Base-by-base conservation (phyloP, 2,113 vertebrate genomes). In the Megaceryle torquata region DNA sequence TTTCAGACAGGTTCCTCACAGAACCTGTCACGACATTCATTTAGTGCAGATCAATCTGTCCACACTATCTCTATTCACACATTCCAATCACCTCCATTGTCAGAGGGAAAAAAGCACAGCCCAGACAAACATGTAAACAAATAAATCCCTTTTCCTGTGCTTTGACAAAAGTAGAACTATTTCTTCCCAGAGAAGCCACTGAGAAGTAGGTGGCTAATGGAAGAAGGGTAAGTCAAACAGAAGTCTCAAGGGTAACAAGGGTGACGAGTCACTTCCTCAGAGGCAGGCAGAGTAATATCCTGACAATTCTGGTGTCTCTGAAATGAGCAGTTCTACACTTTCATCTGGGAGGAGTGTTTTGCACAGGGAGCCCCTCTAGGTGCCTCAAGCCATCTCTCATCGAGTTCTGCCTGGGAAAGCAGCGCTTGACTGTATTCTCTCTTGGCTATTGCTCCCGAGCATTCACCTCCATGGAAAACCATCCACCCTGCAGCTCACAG, bases 131-230 rank as follows among this genome's bases (percentile, higher is more conserved):
- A 78, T 43, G 53, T 57, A 97, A 94, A 86, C 85, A 91, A 92
- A 96, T 51, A 87, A 91, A 93, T 81, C 33, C 53, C 15, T 89
- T 80, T 89, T 82, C 93, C 64, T 75, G 54, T 74, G 71, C 60
- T 91, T 82, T 95, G 82, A 91, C 67, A 82, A 91, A 90, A 94
- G 59, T 63, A 65, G 75, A 88, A 77, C 46, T n/a, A 64, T 90
- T 95, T 87, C 80, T 71, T 95, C 51, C 46, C 64, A 78, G 43
- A 75, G 68, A 86, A 86, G 69, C 60, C 44, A 3, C 64, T 88
- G 80, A 91, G 60, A 91, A 91, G 68, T 83, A 88, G 64, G 64
- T 86, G 76, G 88, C 60, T 96, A 89, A 94, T 75, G 65, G 86
- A 89, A 86, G 77, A 86, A 41, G 35, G 4, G 2, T 51, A 53